Percentiles rank a stretch among this genome's conserved stretches.
phyloP scores from a whole-genome alignment of 1,140 invertebrate genomes.

The Aphis craccivora region DNA sequence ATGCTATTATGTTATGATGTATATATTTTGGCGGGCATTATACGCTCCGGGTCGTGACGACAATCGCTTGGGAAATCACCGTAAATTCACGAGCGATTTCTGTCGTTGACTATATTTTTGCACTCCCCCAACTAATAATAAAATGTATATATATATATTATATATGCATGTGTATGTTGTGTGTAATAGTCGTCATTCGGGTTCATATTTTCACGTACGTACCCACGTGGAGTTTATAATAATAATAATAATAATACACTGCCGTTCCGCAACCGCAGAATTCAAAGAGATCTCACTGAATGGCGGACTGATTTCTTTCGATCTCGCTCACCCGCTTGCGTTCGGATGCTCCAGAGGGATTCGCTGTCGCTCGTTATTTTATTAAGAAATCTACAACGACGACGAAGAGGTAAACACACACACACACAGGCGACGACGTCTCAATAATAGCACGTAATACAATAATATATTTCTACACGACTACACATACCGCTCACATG shows the following conservation, averaged over 20 bases:
- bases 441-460: background rate
- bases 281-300: slow-evolving; percentile 9
- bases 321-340: background rate
- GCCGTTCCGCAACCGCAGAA: background rate
- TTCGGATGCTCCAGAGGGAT: background rate
- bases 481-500: background rate
- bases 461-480: background rate
- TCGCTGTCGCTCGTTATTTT: background rate
- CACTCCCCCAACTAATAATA: background rate
- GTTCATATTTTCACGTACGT: background rate
- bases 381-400: background rate
- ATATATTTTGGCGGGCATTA: background rate
- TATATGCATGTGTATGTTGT: background rate
- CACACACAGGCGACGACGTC: background rate
- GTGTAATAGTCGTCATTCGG: background rate
- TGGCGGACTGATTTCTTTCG: slow-evolving; percentile 49
- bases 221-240: background rate
- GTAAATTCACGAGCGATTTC: background rate
- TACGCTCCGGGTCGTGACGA: background rate
- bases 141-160: background rate
- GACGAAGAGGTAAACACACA: background rate
- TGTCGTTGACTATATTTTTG: background rate
- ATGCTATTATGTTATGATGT: background rate
- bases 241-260: background rate
- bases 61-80: slow-evolving; percentile 45